Percentiles rank a stretch among this genome's conserved stretches.
phyloP scores from a whole-genome alignment of 2,797 vertebrate species.

The Micropoecilia bifurca region DNA sequence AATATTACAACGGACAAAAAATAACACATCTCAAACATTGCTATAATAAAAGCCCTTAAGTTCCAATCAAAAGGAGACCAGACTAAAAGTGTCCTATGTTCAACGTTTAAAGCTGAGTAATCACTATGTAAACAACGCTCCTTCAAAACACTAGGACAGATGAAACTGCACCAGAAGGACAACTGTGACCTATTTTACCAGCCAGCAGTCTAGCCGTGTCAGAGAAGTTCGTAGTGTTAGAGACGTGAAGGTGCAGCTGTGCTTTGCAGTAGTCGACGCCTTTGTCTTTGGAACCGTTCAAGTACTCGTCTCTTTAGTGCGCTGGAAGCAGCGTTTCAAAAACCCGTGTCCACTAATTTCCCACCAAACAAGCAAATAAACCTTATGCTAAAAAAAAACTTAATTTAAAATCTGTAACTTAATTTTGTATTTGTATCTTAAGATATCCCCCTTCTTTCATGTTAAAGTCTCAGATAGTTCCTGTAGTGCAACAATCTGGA shows the following conservation, averaged over 20 bases:
- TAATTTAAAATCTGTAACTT: slow-evolving; percentile 43
- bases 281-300: slow-evolving; percentile 64
- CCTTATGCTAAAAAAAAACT: slow-evolving; percentile 36
- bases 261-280: slow-evolving; percentile 36
- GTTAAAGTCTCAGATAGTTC: slow-evolving; percentile 29
- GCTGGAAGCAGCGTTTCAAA: slow-evolving; percentile 24
- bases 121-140: slow-evolving; percentile 10
- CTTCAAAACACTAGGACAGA: slow-evolving; percentile 10
- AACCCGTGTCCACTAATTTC: slow-evolving; percentile 30
- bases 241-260: slow-evolving; percentile 47
- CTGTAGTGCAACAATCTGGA: slow-evolving; percentile 36
- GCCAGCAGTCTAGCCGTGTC: slow-evolving; percentile 7
- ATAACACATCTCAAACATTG: slow-evolving; percentile 1
- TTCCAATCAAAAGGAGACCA: background rate
- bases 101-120: slow-evolving; percentile 11
- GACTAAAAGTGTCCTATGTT: background rate
- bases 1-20: slow-evolving; percentile 5
- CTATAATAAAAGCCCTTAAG: slow-evolving; percentile 25
- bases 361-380: slow-evolving; percentile 6
- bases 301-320: slow-evolving; percentile 38
- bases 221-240: slow-evolving; percentile 6
- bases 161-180: slow-evolving; percentile 6
- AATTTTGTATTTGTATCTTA: slow-evolving; percentile 11
- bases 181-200: background rate
- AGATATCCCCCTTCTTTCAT: background rate